Conservation (phyloP, 2,797 vertebrate species). For the Spinus olivaceus region DNA sequence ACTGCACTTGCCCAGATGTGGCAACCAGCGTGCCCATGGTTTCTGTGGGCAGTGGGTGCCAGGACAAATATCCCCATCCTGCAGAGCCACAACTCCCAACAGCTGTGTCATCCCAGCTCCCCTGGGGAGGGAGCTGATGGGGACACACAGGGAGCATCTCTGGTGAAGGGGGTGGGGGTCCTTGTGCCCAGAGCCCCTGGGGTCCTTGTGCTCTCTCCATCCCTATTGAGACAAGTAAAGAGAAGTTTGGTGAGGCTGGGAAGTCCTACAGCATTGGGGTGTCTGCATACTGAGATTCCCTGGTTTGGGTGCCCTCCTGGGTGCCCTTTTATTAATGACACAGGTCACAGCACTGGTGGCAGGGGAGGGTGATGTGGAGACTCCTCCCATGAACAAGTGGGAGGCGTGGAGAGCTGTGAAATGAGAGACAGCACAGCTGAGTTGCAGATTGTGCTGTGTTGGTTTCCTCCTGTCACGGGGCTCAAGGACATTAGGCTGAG, state of each 20-base stretch:
- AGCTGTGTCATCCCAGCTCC: not conserved
- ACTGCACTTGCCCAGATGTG: not conserved
- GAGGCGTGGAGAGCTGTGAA: not conserved
- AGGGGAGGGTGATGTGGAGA: not conserved
- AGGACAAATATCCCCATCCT: accelerated
- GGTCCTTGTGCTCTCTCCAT: not conserved
- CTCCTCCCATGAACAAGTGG: not conserved
- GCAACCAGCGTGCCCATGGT: accelerated
- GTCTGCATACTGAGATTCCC: not conserved
- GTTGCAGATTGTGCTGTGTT: not conserved
- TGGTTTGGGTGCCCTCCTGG: accelerated
- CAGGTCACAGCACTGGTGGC: not conserved
- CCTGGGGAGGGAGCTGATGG: not conserved
- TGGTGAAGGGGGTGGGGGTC: not conserved
- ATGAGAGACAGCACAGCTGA: not conserved
- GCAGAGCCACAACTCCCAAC: not conserved
- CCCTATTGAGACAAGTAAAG: not conserved
- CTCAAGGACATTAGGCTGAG: not conserved
- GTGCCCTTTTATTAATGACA: not conserved
- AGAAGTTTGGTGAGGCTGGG: not conserved
- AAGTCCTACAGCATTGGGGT: accelerated
- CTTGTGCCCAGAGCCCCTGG: not conserved
- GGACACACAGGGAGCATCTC: not conserved
- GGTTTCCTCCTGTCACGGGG: not conserved
- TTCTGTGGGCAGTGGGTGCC: not conserved